Evolutionary conservation across 2,888 invertebrate species (phyloP).

Genomic region (Macrophya alboannulata): DNA sequence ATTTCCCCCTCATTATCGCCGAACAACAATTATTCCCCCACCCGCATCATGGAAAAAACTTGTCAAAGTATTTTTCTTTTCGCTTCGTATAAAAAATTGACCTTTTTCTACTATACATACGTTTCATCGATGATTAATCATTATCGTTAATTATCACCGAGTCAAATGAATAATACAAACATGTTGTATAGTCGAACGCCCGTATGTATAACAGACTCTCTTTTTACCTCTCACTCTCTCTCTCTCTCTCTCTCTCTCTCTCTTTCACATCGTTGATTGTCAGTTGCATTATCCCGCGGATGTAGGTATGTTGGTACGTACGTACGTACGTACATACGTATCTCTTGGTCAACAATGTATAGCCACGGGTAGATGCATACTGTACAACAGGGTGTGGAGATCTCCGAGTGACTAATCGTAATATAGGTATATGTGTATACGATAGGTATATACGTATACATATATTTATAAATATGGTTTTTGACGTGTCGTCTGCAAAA

Average conservation of each 20-base stretch:
- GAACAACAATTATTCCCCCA: too few species aligned
- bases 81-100: not conserved
- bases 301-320: not conserved
- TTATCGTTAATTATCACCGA: not conserved
- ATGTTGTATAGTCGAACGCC: not conserved
- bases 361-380: not conserved
- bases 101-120: not conserved
- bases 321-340: not conserved
- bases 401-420: not conserved
- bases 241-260: too few species aligned
- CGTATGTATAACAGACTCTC: too few species aligned
- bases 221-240: too few species aligned
- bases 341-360: not conserved
- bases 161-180: constrained; percentile 6
- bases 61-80: not conserved
- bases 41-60: not conserved
- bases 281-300: not conserved
- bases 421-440: not conserved
- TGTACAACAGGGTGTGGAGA: not conserved
- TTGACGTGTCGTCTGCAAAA: constrained; percentile 1
- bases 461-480: not conserved
- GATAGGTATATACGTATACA: not conserved
- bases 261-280: not conserved
- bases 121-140: not conserved
- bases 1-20: too few species aligned